These are phyloP conservation scores for Cyanoramphus novaezelandiae DNA, from an alignment of 2,113 vertebrate species.

Conservation along the genomic window DNA sequence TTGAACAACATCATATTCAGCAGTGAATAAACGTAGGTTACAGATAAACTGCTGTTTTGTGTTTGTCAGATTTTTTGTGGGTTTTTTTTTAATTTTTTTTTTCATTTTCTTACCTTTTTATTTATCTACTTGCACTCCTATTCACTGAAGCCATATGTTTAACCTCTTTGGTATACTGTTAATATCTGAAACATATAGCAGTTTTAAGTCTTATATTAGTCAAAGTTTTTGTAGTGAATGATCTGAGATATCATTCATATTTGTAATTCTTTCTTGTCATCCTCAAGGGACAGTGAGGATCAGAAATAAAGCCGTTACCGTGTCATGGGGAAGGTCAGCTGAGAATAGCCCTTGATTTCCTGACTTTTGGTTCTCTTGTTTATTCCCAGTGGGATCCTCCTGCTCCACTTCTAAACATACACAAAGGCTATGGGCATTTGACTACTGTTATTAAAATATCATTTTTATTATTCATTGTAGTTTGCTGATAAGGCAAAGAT, in stretches of 20 bases:
- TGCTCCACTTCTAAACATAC: neutral
- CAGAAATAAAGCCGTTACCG: neutral
- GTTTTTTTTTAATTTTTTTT: neutral
- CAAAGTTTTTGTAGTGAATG: neutral
- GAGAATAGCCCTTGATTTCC: neutral
- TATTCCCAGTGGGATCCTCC: neutral
- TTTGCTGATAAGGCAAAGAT: neutral
- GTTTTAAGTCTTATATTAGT: neutral
- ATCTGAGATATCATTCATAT: neutral
- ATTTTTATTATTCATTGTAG: neutral
- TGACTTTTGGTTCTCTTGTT: neutral
- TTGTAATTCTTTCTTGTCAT: neutral
- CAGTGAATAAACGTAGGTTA: neutral
- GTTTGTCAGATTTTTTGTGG: neutral
- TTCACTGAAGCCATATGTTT: neutral
- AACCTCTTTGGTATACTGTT: neutral
- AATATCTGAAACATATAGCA: neutral
- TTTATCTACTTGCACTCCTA: neutral
- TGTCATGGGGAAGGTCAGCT: neutral
- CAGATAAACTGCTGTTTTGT: neutral
- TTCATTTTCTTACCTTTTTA: neutral
- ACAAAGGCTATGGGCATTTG: neutral
- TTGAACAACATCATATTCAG: neutral
- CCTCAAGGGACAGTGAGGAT: neutral
- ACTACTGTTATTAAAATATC: neutral